Evolutionary conservation across 2,797 vertebrate species (phyloP).

Genomic region (Hyperoplus lanceolatus): DNA sequence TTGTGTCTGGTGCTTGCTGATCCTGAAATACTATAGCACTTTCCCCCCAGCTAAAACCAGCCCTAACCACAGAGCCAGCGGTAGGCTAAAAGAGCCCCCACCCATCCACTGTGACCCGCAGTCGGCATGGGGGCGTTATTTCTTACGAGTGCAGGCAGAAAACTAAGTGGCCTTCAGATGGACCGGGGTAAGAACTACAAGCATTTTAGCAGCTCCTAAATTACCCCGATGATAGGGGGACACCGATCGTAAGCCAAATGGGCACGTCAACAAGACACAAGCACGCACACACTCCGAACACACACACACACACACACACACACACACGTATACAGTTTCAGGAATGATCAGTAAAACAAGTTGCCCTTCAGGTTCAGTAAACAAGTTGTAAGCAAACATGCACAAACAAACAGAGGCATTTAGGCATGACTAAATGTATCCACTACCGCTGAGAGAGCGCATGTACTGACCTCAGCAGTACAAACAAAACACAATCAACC

Average conservation of each 20-base stretch:
- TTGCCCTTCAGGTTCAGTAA: constrained; percentile 31
- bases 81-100: constrained; percentile 35
- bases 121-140: constrained; percentile 16
- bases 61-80: constrained; percentile 60
- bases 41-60: constrained; percentile 59
- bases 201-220: constrained; percentile 66
- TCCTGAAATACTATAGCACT: constrained; percentile 72
- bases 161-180: constrained; percentile 48
- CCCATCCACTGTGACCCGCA: constrained; percentile 34
- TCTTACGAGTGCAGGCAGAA: constrained; percentile 26
- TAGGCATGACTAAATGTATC: constrained; percentile 26
- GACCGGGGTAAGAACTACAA: constrained; percentile 16
- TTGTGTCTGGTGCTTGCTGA: constrained; percentile 51
- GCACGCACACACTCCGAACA: too few relatives aligned
- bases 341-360: not conserved
- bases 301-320: not conserved
- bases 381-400: constrained; percentile 34
- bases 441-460: constrained; percentile 25
- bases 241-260: not conserved
- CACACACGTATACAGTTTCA: not conserved
- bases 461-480: constrained; percentile 23
- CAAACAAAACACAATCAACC: constrained; percentile 43
- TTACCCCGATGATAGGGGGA: constrained; percentile 50
- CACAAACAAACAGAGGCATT: constrained; percentile 41
- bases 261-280: not conserved